These are phyloP conservation scores for Rhabdornis inornatus DNA, from an alignment of 2,113 vertebrate genomes.

Conservation along the genomic window DNA sequence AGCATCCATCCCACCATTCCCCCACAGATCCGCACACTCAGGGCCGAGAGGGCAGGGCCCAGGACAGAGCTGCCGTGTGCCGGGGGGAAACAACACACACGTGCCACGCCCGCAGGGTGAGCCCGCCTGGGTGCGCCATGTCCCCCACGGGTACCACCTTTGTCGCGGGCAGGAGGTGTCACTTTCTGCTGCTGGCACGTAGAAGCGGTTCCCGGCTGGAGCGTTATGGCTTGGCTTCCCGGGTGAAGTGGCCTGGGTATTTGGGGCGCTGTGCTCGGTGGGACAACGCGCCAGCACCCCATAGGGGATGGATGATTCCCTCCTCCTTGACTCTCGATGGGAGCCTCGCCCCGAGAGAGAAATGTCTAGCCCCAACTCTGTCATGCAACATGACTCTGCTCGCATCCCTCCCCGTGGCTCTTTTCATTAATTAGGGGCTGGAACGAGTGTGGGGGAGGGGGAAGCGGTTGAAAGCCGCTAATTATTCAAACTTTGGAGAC, in stretches of 20 bases:
- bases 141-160: not conserved
- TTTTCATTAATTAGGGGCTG: slow-evolving; percentile 31
- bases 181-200: not conserved
- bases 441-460: not conserved
- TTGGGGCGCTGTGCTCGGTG: not conserved
- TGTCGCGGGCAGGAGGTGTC: not conserved
- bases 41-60: not conserved
- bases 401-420: not conserved
- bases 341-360: not conserved
- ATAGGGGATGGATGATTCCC: not conserved
- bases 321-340: not conserved
- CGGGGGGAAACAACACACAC: fast-evolving
- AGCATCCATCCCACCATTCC: not conserved
- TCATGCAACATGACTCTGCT: slow-evolving; percentile 26
- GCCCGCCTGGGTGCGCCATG: not conserved
- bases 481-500: slow-evolving; percentile 41
- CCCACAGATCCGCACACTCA: fast-evolving
- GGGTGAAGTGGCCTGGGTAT: not conserved
- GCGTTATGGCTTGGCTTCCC: not conserved
- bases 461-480: not conserved
- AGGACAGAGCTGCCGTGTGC: not conserved
- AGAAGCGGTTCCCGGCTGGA: not conserved
- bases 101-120: not conserved
- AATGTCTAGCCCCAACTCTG: not conserved
- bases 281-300: not conserved